Percentiles rank a stretch among this genome's conserved stretches.
Conservation (phyloP, 2,888 invertebrate species). For the Drosophila infuscata region DNA sequence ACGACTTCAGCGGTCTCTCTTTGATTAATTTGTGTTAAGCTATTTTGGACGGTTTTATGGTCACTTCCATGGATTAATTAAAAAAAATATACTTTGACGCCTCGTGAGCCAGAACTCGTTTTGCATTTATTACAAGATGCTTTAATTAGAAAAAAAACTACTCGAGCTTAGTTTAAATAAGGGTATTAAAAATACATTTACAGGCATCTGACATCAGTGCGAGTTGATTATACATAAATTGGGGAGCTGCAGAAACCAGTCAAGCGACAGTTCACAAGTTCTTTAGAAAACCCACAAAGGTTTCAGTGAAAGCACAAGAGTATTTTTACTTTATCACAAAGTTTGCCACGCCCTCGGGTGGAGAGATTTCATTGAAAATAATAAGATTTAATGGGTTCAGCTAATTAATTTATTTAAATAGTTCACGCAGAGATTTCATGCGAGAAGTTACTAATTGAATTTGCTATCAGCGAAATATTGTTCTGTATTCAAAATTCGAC, state of each 20-base stretch:
- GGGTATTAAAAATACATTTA: constrained; percentile 1
- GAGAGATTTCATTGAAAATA: not conserved
- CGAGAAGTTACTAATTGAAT: not conserved
- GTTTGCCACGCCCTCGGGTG: constrained; percentile 7
- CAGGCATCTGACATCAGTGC: constrained; percentile 1
- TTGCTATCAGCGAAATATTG: not conserved
- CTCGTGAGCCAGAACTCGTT: constrained; percentile 50
- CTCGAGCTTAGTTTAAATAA: constrained; percentile 2
- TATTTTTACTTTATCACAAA: constrained; percentile 15
- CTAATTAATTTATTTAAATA: not conserved
- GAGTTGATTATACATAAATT: constrained; percentile 4
- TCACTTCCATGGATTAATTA: constrained; percentile 58
- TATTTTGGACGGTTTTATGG: constrained; percentile 45
- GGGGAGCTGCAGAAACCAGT: constrained; percentile 36
- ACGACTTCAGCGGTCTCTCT: constrained; percentile 9
- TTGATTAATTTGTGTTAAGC: constrained; percentile 47
- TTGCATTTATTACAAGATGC: constrained; percentile 38
- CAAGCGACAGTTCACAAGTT: constrained; percentile 26
- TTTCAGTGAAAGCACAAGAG: not conserved
- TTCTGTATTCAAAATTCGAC: constrained; percentile 15
- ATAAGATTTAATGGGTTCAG: not conserved
- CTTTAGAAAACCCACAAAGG: not conserved
- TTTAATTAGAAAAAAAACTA: constrained; percentile 14
- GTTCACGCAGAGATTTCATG: not conserved
- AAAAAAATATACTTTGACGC: constrained; percentile 57